phyloP scores from a whole-genome alignment of 2,113 vertebrate genomes.

The Heterotilapia buettikoferi region DNA sequence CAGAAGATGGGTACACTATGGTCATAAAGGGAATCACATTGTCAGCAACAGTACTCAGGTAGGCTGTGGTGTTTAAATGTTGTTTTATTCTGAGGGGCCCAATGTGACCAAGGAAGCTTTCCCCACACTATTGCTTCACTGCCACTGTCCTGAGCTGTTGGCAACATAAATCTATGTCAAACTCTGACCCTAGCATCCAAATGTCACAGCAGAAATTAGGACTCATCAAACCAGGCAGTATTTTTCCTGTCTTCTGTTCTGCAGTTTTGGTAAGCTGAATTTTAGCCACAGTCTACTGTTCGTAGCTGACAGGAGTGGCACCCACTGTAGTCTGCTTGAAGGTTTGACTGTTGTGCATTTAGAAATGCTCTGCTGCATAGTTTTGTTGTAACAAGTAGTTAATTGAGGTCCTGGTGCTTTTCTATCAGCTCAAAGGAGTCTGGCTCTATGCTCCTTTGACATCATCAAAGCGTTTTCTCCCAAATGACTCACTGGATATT shows the following conservation, averaged over 20 bases:
- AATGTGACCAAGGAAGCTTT: not conserved
- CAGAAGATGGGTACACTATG: not conserved
- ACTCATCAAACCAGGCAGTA: not conserved
- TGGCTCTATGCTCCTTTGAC: not conserved
- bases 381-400: not conserved
- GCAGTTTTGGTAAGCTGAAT: not conserved
- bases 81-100: not conserved
- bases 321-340: not conserved
- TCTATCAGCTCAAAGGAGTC: not conserved
- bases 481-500: not conserved
- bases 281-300: not conserved
- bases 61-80: not conserved
- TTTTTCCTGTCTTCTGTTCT: not conserved
- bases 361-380: not conserved
- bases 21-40: not conserved
- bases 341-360: not conserved
- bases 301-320: not conserved
- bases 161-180: not conserved
- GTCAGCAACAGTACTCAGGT: not conserved
- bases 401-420: not conserved
- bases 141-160: not conserved
- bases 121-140: not conserved
- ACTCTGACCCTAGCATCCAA: fast-evolving
- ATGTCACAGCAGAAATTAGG: not conserved
- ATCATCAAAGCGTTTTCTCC: not conserved